Conservation (phyloP, 35 echinoderm and acorn worm genomes). For the Eucidaris tribuloides region DNA sequence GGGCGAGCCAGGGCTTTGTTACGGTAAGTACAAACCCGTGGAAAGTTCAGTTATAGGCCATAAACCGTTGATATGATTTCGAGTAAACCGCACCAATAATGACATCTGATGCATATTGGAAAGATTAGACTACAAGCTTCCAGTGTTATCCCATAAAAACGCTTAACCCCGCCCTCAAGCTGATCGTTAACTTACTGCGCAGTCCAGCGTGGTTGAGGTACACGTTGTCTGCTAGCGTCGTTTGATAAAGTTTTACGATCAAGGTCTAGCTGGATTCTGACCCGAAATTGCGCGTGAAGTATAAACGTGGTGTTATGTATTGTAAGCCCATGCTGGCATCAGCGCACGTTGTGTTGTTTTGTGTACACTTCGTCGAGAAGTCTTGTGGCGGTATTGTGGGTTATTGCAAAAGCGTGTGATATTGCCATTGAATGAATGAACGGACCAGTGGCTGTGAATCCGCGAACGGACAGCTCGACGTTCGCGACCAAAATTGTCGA, state of each 20-base stretch:
- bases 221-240: constrained; percentile 10
- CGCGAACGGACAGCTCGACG: not conserved
- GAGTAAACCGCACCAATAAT: not conserved
- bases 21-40: not conserved
- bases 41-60: constrained; percentile 11
- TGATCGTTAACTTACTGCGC: constrained; percentile 21
- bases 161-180: not conserved
- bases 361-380: constrained; percentile 7
- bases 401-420: not conserved
- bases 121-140: not conserved
- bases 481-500: not conserved
- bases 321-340: not conserved
- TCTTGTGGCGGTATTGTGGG: not conserved
- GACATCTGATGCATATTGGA: not conserved
- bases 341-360: not conserved
- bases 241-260: constrained; percentile 17
- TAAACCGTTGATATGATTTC: not conserved
- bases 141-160: not conserved
- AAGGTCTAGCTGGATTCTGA: too few species aligned
- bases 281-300: not conserved
- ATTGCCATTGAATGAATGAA: not conserved
- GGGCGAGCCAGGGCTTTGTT: not conserved
- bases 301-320: not conserved
- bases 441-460: constrained; percentile 4
- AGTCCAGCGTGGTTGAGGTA: not conserved